Evolutionary conservation across 2,888 invertebrate genomes (phyloP).

Genomic region (Tiliacea aurago): DNA sequence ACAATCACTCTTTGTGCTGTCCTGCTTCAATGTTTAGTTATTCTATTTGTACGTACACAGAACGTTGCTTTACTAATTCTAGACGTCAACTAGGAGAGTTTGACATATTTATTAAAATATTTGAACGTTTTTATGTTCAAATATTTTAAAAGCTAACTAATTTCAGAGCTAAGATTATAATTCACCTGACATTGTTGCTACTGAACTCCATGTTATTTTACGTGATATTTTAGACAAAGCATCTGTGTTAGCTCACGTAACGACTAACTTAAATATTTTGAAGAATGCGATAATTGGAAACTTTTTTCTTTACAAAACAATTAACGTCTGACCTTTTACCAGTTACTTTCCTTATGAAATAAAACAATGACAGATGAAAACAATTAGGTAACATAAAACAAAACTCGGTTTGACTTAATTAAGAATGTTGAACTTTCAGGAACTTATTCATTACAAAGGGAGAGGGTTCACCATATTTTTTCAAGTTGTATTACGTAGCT

Average conservation of each 20-base stretch:
- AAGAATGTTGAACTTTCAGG: constrained; percentile 32
- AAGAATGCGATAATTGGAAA: constrained; percentile 1
- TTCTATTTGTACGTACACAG: not conserved
- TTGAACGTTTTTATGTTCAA: not conserved
- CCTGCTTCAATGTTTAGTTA: constrained; percentile 26
- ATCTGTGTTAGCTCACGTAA: constrained; percentile 5
- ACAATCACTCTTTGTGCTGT: constrained; percentile 45
- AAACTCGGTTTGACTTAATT: constrained; percentile 50
- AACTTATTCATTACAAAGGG: constrained; percentile 45
- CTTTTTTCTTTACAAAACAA: constrained; percentile 17
- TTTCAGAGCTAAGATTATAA: not conserved
- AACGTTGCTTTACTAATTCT: constrained; percentile 18
- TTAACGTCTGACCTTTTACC: constrained; percentile 27
- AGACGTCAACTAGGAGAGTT: not conserved
- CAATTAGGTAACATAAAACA: constrained; percentile 45
- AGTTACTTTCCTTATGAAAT: constrained; percentile 37
- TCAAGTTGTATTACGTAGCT: constrained; percentile 46
- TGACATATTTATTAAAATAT: constrained; percentile 11
- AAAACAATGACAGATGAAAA: constrained; percentile 32
- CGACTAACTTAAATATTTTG: not conserved
- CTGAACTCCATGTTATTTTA: not conserved
- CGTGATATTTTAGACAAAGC: not conserved
- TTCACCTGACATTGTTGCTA: not conserved
- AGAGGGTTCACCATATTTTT: constrained; percentile 37
- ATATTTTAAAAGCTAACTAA: not conserved